phyloP scores from a whole-genome alignment of 2,888 invertebrate genomes.

The Tholera decimalis region DNA sequence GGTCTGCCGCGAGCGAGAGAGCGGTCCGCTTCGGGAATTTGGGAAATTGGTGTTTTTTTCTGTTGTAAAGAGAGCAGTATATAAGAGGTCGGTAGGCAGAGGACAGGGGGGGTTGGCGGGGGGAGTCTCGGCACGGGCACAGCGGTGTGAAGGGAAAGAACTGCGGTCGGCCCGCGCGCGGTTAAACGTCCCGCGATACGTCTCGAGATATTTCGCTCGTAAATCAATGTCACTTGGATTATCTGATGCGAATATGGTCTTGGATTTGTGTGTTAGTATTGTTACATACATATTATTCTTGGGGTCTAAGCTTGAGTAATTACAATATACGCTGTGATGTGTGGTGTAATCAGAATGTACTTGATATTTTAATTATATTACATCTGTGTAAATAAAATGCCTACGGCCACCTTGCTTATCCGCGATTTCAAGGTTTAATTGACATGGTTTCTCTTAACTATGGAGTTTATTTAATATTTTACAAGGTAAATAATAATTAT shows the following conservation, averaged over 20 bases:
- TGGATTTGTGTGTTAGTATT: not conserved
- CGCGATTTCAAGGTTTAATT: too few species aligned
- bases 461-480: not conserved
- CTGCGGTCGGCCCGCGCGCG: constrained; percentile 73
- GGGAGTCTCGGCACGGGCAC: constrained; percentile 88
- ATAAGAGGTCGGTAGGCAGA: constrained; percentile 90
- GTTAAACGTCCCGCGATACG: constrained; percentile 65
- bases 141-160: constrained; percentile 91
- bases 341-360: not conserved
- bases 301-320: not conserved
- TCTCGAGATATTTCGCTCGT: constrained; percentile 74
- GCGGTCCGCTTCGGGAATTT: constrained; percentile 89
- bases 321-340: not conserved
- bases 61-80: constrained; percentile 91
- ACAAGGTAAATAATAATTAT: not conserved
- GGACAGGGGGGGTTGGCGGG: constrained; percentile 81
- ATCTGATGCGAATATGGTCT: not conserved
- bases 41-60: constrained; percentile 91
- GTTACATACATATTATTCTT: not conserved
- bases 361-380: not conserved
- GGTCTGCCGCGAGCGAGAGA: constrained; percentile 89
- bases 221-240: constrained; percentile 64
- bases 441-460: not conserved
- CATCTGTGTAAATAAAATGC: not conserved
- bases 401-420: not conserved